Evolutionary conservation across 1,140 invertebrate genomes (phyloP).

Genomic region (Neotoxoptera formosana): DNA sequence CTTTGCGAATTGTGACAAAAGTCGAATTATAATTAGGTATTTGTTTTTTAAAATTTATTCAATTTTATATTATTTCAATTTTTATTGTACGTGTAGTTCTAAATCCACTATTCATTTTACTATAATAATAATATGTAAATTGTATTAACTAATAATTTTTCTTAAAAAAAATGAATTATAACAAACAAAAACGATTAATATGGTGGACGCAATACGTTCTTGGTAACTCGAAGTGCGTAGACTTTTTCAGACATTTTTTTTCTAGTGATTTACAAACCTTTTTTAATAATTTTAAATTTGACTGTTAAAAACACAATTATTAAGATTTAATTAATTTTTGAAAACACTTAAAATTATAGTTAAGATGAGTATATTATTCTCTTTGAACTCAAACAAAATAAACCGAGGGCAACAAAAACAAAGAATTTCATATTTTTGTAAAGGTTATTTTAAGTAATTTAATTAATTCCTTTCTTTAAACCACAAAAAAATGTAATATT

Average conservation of each 20-base stretch:
- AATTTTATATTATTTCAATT: not conserved
- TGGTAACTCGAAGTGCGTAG: not conserved
- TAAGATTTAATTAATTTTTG: not conserved
- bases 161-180: not conserved
- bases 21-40: not conserved
- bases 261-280: not conserved
- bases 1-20: not conserved
- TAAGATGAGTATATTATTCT: not conserved
- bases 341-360: not conserved
- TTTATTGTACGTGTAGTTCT: too few species aligned
- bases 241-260: not conserved
- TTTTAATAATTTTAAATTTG: not conserved
- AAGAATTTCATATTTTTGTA: not conserved
- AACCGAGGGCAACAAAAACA: not conserved
- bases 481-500: not conserved
- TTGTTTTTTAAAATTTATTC: not conserved
- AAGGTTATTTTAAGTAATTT: not conserved
- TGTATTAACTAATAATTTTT: not conserved
- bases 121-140: not conserved
- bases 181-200: not conserved
- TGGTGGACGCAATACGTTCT: not conserved
- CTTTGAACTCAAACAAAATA: slow-evolving; percentile 18
- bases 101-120: not conserved
- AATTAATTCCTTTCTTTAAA: slow-evolving; percentile 17
- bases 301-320: not conserved